A percentile compares a stretch with the other conserved stretches of the same genome.
Evolutionary conservation across 2,113 vertebrate genomes (phyloP).

Genomic region (Cynopterus brachyotis): DNA sequence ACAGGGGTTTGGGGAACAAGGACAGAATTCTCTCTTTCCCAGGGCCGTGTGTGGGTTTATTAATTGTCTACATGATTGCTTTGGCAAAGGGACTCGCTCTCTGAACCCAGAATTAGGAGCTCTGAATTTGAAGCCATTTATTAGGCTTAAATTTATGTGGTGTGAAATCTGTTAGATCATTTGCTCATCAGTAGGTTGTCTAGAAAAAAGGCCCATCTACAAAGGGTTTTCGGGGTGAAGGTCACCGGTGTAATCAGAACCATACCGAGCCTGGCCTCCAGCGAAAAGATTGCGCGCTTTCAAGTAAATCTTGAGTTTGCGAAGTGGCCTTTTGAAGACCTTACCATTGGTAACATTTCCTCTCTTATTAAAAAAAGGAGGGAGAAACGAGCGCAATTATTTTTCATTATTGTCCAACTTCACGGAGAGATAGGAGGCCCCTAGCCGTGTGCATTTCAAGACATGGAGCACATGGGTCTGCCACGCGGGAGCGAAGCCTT

Average conservation of each 20-base stretch:
- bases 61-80: slow-evolving; percentile 78
- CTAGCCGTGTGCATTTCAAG: slow-evolving; percentile 75
- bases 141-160: slow-evolving; percentile 90
- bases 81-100: slow-evolving; percentile 79
- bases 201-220: slow-evolving; percentile 87
- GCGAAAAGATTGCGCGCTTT: slow-evolving; percentile 83
- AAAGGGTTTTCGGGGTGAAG: slow-evolving; percentile 87
- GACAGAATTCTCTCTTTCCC: not conserved
- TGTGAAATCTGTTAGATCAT: slow-evolving; percentile 91
- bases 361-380: slow-evolving; percentile 67
- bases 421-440: slow-evolving; percentile 63
- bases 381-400: slow-evolving; percentile 73
- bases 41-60: slow-evolving; percentile 67
- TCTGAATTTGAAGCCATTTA: slow-evolving; percentile 84
- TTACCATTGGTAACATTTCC: slow-evolving; percentile 78
- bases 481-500: slow-evolving; percentile 65
- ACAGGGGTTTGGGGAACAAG: rapidly evolving
- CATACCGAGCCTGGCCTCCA: slow-evolving; percentile 84
- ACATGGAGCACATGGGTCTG: not conserved
- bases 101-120: slow-evolving; percentile 81
- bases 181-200: slow-evolving; percentile 87
- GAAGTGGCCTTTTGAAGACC: slow-evolving; percentile 83
- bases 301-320: slow-evolving; percentile 83
- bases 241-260: slow-evolving; percentile 89
- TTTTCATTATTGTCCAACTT: slow-evolving; percentile 77